phyloP scores from a whole-genome alignment of 2,888 invertebrate genomes.

The Danaus chrysippus region DNA sequence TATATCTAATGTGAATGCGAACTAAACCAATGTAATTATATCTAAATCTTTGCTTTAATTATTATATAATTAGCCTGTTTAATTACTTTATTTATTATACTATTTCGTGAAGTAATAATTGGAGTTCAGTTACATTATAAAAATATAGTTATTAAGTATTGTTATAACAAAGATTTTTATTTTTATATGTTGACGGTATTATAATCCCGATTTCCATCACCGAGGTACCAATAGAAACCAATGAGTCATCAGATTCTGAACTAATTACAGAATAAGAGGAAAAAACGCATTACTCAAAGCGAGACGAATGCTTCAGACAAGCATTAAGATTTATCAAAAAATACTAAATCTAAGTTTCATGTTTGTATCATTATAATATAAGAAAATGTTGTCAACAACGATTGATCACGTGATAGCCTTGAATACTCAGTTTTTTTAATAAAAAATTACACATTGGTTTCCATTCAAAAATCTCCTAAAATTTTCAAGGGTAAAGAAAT shows the following conservation, averaged over 20 bases:
- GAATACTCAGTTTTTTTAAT: no score
- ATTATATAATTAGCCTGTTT: no score
- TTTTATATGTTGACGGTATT: conserved; percentile 45
- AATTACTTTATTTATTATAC: no score
- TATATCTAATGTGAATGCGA: no score
- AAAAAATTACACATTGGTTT: no score
- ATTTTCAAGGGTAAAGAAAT: no score
- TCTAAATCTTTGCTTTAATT: no score
- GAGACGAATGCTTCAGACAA: conserved; percentile 56
- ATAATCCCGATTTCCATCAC: conserved; percentile 47
- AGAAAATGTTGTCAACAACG: background rate
- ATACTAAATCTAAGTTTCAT: conserved; percentile 42
- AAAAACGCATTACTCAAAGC: conserved; percentile 62
- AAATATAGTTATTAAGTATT: background rate
- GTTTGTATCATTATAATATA: conserved; percentile 18
- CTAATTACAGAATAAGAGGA: conserved; percentile 66
- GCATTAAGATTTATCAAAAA: conserved; percentile 56
- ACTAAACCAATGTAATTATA: no score
- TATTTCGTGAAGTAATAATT: no score
- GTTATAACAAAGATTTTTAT: conserved; percentile 10
- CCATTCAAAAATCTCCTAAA: no score
- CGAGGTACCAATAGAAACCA: conserved; percentile 68
- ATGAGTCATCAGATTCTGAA: conserved; percentile 76
- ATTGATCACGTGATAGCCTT: no score
- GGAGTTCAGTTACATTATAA: no score